Percentiles rank a stretch among this genome's conserved stretches.
These are phyloP conservation scores for Pempheris klunzingeri DNA, from an alignment of 2,797 vertebrate genomes.

Conservation along the genomic window DNA sequence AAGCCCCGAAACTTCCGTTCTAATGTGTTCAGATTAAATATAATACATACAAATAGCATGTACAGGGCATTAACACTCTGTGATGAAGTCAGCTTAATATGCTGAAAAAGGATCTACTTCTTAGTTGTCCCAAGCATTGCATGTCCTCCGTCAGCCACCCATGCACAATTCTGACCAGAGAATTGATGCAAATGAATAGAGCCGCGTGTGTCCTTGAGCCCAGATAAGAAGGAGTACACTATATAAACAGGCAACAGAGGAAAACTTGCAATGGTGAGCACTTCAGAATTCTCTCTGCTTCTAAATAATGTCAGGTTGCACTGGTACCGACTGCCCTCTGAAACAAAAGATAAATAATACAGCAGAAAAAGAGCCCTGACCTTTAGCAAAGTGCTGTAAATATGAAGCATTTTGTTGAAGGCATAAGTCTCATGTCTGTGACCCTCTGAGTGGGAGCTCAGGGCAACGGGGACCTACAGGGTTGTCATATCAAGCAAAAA, in stretches of 20 bases:
- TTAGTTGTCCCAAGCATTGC: conserved; percentile 48
- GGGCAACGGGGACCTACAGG: conserved; percentile 41
- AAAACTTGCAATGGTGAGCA: conserved; percentile 53
- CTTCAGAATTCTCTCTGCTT: conserved; percentile 59
- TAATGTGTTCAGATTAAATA: conserved; percentile 71
- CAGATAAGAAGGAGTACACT: conserved; percentile 58
- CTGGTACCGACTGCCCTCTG: conserved; percentile 19
- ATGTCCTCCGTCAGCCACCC: conserved; percentile 59
- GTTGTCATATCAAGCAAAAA: conserved; percentile 62
- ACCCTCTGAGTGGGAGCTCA: conserved; percentile 56
- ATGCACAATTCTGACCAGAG: conserved; percentile 40
- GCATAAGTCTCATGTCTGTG: conserved; percentile 48
- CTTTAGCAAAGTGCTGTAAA: conserved; percentile 66
- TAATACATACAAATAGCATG: conserved; percentile 64
- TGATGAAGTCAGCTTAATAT: conserved; percentile 59
- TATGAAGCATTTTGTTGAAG: conserved; percentile 66
- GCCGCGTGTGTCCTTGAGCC: conserved; percentile 64
- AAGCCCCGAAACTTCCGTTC: conserved; percentile 56
- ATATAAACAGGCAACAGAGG: conserved; percentile 57
- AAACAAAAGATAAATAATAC: conserved; percentile 64
- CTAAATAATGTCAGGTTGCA: conserved; percentile 62
- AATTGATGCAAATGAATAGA: conserved; percentile 50
- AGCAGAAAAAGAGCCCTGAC: conserved; percentile 26
- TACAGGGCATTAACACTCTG: conserved; percentile 53
- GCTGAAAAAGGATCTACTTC: conserved; percentile 59